Percentiles rank a stretch among this genome's conserved stretches.
Conservation (phyloP, 1,140 invertebrate genomes). For the Chironomus tepperi region DNA sequence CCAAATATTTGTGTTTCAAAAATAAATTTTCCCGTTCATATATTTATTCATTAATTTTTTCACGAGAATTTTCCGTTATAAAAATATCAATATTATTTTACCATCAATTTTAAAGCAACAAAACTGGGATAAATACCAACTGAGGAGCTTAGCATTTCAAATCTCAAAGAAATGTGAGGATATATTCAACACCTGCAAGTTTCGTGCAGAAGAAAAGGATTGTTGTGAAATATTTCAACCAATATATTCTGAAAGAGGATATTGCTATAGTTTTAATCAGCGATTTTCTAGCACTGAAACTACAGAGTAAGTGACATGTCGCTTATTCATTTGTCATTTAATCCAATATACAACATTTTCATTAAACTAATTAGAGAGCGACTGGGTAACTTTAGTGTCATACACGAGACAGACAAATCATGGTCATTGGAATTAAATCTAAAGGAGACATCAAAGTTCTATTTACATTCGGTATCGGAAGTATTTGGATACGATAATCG, state of each 20-base stretch:
- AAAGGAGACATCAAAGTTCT: constrained; percentile 41
- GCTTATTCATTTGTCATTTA: too few species aligned
- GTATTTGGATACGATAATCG: neutral
- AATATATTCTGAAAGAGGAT: constrained; percentile 59
- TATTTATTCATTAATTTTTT: too few species aligned
- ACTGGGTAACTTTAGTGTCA: constrained; percentile 31
- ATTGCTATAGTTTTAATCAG: constrained; percentile 61
- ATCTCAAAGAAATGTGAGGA: constrained; percentile 48
- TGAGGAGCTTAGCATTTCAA: constrained; percentile 31
- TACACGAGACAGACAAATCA: constrained; percentile 40
- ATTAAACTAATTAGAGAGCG: neutral
- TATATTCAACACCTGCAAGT: constrained; percentile 50
- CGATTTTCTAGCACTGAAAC: constrained; percentile 39
- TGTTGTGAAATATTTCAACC: constrained; percentile 52
- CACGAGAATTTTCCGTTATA: too few species aligned
- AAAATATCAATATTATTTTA: neutral
- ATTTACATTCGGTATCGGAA: constrained; percentile 56
- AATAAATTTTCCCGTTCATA: too few species aligned
- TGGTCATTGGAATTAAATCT: constrained; percentile 35
- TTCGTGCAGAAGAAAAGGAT: constrained; percentile 49
- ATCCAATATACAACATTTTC: neutral
- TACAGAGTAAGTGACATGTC: constrained; percentile 33
- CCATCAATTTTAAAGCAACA: neutral
- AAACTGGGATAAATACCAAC: neutral
- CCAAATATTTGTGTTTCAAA: too few species aligned